These are phyloP conservation scores for Selenia dentaria DNA, from an alignment of 2,888 invertebrate species.

Conservation along the genomic window DNA sequence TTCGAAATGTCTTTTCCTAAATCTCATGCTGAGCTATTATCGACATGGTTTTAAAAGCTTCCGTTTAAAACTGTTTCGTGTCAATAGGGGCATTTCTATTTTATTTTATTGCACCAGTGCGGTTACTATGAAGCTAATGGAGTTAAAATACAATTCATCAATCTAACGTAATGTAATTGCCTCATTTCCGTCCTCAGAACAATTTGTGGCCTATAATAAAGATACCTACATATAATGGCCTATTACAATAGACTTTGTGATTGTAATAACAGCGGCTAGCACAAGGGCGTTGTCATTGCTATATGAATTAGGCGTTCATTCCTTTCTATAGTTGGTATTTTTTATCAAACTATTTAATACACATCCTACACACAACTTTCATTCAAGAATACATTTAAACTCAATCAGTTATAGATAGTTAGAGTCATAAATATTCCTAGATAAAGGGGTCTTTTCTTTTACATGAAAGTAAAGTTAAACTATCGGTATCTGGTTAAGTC, in stretches of 20 bases:
- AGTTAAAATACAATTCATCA: slow-evolving; percentile 42
- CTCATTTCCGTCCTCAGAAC: slow-evolving; percentile 47
- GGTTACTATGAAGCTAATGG: slow-evolving; percentile 18
- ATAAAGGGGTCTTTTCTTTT: slow-evolving; percentile 58
- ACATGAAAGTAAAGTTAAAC: slow-evolving; percentile 57
- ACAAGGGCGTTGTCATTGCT: slow-evolving; percentile 17
- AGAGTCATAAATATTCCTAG: slow-evolving; percentile 58
- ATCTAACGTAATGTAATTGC: slow-evolving; percentile 47
- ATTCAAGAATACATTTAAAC: slow-evolving; percentile 52
- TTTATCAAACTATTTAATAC: slow-evolving; percentile 38
- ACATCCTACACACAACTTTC: slow-evolving; percentile 47
- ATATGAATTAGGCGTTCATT: slow-evolving; percentile 25
- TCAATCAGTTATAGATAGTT: slow-evolving; percentile 57
- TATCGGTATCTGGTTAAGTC: slow-evolving; percentile 62
- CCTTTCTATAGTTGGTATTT: too few species aligned
- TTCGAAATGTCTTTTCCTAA: slow-evolving; percentile 51
- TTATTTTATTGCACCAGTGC: slow-evolving; percentile 28
- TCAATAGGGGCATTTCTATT: slow-evolving; percentile 37
- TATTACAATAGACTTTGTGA: slow-evolving; percentile 26
- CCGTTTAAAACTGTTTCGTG: slow-evolving; percentile 50
- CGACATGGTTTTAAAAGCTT: slow-evolving; percentile 53
- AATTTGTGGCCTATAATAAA: slow-evolving; percentile 31
- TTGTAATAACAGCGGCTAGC: slow-evolving; percentile 23
- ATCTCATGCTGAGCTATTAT: slow-evolving; percentile 55
- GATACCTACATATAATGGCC: slow-evolving; percentile 12